Conservation (phyloP, 2,113 vertebrate genomes). For the Baryphthengus martii region DNA sequence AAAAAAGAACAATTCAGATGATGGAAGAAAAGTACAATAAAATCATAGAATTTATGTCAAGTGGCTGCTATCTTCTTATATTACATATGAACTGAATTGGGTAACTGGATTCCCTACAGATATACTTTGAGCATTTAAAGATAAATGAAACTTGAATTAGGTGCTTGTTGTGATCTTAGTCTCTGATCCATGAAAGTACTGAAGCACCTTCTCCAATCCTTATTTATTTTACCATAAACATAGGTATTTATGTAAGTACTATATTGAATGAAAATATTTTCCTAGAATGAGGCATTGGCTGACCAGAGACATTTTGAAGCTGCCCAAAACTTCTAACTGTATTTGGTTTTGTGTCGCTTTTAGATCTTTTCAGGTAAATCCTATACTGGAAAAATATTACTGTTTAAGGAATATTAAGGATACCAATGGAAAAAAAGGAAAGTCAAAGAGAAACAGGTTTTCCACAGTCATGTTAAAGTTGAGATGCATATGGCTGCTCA, state of each 20-base stretch:
- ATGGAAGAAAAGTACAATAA: neutral
- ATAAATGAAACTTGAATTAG: neutral
- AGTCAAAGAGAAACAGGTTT: neutral
- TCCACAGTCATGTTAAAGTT: neutral
- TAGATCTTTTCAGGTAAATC: neutral
- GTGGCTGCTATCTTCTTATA: neutral
- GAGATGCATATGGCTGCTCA: neutral
- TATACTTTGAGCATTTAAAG: neutral
- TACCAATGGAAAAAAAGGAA: fast-evolving
- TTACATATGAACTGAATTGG: neutral
- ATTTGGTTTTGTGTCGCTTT: neutral
- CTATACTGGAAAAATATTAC: neutral
- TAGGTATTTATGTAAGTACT: neutral
- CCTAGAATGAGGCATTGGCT: neutral
- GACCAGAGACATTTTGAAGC: neutral
- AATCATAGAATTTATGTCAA: neutral
- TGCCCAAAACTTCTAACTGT: neutral
- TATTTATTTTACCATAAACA: neutral
- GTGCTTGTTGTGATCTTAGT: neutral
- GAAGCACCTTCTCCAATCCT: neutral
- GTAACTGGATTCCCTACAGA: neutral
- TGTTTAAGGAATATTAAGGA: neutral
- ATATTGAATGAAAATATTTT: neutral
- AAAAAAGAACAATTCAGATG: neutral
- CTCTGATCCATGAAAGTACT: neutral